Evolutionary conservation across 1,140 invertebrate genomes (phyloP).

Genomic region (Megathymus violae): DNA sequence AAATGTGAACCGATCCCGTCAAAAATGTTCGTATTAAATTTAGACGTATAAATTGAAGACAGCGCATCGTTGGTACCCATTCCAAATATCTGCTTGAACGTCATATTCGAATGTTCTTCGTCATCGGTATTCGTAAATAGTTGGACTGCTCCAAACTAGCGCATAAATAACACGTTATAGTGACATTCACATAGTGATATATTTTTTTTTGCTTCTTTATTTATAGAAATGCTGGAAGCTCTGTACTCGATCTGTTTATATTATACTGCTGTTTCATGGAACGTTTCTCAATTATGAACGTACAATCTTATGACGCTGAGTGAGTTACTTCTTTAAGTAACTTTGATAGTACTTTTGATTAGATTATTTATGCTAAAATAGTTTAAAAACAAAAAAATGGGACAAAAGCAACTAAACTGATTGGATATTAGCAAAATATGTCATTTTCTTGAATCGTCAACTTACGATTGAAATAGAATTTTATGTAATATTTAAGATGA

Average conservation of each 20-base stretch:
- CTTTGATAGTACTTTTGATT: no score
- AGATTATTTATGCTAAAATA: no score
- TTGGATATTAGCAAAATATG: no score
- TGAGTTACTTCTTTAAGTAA: no score
- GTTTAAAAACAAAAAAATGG: no score
- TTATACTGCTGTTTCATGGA: slow-evolving; percentile 3
- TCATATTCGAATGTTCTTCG: slow-evolving; percentile 47
- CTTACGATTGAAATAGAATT: no score
- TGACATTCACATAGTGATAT: slow-evolving; percentile 44
- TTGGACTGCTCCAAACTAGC: slow-evolving; percentile 39
- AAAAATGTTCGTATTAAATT: slow-evolving; percentile 30
- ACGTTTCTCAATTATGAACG: neutral
- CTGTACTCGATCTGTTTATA: slow-evolving; percentile 4
- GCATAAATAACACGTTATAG: slow-evolving; percentile 53
- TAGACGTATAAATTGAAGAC: slow-evolving; percentile 31
- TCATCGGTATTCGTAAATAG: slow-evolving; percentile 47
- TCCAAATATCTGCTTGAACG: slow-evolving; percentile 36
- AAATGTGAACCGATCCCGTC: slow-evolving; percentile 4
- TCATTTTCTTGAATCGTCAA: no score
- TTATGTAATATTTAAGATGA: no score
- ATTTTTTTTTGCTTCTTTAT: slow-evolving; percentile 36
- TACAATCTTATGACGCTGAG: no score
- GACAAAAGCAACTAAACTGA: no score
- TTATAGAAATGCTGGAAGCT: slow-evolving; percentile 18
- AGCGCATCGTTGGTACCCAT: slow-evolving; percentile 15